Evolutionary conservation across 2,888 invertebrate genomes (phyloP), one percentile per base, ranked within the genome.

Genomic region (Amiota minor): DNA sequence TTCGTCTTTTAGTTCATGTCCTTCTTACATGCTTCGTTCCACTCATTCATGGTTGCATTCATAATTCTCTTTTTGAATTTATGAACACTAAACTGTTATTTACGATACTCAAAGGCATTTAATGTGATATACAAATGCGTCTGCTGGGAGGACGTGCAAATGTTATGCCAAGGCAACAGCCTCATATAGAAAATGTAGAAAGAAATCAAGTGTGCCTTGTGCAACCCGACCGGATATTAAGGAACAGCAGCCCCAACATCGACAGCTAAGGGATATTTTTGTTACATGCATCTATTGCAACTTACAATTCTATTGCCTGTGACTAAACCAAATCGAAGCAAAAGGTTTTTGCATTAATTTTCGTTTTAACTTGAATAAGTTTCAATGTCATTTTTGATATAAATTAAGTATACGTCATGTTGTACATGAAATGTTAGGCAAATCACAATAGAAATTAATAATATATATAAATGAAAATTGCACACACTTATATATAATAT

Each of bases 21-120:
- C 71, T 72, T n/a, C 14, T 16, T 16, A 14, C 53, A 23, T 18
- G 53, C 20, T 53, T 18, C 68, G 45, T 46, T 16, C 49, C 14
- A 35, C 56, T 12, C 23, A 49, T 20, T 50, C 49, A 47, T 47
- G 74, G 76, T 71, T 74, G 79, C 86, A 85, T 86, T 86, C 86
- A 87, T 86, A 87, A 86, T 85, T 86, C 87, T 85, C 83, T 45
- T 12, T 80, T 77, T 86, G 85, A 87, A 86, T 87, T 87, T 87
- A 87, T 87, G 85, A 82, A 85, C 86, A 85, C 86, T 86, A 85
- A 85, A 86, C 86, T 83, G 87, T 85, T 86, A 87, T 87, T 87
- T 87, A 87, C 85, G 86, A 86, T 84, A 84, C 85, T 82, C 84
- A 80, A 80, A 81, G 84, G 87, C 86, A 85, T 87, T 86, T 84